Conservation (phyloP, 1,140 invertebrate genomes). For the Drosophila pruinosa region DNA sequence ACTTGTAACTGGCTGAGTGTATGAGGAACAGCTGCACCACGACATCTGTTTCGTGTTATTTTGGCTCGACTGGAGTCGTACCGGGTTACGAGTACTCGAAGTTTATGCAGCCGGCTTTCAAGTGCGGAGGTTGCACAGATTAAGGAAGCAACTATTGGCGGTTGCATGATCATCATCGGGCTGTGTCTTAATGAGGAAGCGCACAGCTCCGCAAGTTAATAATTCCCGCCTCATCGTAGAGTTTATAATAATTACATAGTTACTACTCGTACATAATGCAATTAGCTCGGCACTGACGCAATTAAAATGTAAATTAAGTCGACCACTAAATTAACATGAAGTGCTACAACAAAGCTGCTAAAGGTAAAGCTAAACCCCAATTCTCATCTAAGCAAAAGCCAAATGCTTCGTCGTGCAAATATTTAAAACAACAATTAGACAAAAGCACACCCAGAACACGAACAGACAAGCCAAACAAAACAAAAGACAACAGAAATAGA, state of each 20-base stretch:
- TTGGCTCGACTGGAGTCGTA: constrained; percentile 24
- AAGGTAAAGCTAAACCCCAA: constrained; percentile 27
- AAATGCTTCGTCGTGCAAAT: constrained; percentile 47
- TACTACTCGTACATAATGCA: constrained; percentile 20
- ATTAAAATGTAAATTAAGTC: constrained; percentile 68
- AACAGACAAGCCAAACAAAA: constrained; percentile 7
- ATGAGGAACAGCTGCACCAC: constrained; percentile 37
- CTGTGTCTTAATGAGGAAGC: constrained; percentile 58
- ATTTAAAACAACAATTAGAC: constrained; percentile 64
- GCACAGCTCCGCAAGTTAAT: not conserved
- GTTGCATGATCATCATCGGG: constrained; percentile 52
- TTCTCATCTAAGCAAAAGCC: constrained; percentile 16
- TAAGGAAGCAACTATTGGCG: constrained; percentile 65
- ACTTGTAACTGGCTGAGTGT: not conserved
- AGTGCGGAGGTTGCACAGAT: constrained; percentile 60
- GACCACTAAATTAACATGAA: constrained; percentile 54
- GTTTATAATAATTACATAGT: constrained; percentile 38
- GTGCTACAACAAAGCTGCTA: constrained; percentile 15
- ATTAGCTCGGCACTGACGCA: constrained; percentile 33
- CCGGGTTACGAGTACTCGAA: constrained; percentile 22
- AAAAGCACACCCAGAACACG: constrained; percentile 55
- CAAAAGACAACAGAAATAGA: not conserved
- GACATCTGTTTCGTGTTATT: constrained; percentile 27
- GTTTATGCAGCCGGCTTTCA: constrained; percentile 44
- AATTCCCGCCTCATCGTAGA: constrained; percentile 14